phyloP scores from a whole-genome alignment of 2,113 vertebrate species.

The Aythya baeri region DNA sequence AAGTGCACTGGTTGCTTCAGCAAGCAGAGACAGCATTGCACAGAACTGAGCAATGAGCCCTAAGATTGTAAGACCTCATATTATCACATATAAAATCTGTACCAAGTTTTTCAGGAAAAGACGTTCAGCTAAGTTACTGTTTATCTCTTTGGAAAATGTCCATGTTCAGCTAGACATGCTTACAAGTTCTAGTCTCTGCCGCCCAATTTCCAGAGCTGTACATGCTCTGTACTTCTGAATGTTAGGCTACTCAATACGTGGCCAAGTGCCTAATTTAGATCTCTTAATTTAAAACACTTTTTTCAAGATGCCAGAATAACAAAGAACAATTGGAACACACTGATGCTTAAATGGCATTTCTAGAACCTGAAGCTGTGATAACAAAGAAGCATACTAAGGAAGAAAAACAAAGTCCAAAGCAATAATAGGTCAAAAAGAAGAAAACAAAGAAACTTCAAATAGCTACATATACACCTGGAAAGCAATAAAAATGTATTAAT shows the following conservation, averaged over 20 bases:
- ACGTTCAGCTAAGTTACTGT: neutral
- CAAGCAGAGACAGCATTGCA: neutral
- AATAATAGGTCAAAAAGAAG: neutral
- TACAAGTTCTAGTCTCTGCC: neutral
- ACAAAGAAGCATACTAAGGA: neutral
- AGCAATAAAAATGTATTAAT: neutral
- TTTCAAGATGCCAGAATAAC: neutral
- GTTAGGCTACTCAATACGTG: too few species aligned
- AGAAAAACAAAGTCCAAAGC: neutral
- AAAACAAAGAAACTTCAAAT: neutral
- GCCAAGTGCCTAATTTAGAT: neutral
- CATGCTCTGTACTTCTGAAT: fast-evolving
- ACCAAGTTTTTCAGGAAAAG: neutral
- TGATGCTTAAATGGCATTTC: neutral
- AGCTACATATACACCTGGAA: neutral
- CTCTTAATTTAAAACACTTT: neutral
- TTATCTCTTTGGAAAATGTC: neutral
- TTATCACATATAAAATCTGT: neutral
- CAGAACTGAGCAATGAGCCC: fast-evolving
- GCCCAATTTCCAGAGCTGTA: neutral
- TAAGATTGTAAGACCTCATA: fast-evolving
- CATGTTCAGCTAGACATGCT: neutral
- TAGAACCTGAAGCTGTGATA: neutral
- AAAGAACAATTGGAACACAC: neutral
- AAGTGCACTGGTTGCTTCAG: neutral